Percentiles rank a stretch among this genome's conserved stretches.
Conservation (phyloP, 2,113 vertebrate species). For the Rhagologus leucostigma region DNA sequence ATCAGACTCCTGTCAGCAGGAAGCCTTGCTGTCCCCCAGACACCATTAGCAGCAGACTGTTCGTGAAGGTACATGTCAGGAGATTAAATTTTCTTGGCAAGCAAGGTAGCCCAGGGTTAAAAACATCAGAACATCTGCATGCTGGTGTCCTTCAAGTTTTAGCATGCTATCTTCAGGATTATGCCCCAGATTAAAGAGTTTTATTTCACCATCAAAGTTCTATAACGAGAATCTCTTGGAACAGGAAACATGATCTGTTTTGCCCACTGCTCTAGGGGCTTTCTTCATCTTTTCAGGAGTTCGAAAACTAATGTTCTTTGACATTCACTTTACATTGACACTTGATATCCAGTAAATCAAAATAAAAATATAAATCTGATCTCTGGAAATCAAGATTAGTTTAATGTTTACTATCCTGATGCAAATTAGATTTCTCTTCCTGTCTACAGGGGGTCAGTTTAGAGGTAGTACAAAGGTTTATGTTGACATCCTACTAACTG, state of each 20-base stretch:
- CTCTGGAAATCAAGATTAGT: conserved; percentile 29
- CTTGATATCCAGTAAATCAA: conserved; percentile 34
- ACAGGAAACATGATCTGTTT: conserved; percentile 32
- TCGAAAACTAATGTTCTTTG: conserved; percentile 34
- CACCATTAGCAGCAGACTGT: background rate
- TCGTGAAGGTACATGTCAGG: conserved; percentile 43
- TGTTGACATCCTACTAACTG: background rate
- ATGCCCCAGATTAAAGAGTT: conserved; percentile 41
- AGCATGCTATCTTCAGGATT: conserved; percentile 38
- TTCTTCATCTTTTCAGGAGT: background rate
- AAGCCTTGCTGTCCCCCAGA: background rate
- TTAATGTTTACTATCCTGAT: conserved; percentile 15
- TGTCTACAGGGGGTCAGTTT: conserved; percentile 2
- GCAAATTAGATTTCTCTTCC: conserved; percentile 37
- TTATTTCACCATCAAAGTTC: conserved; percentile 19
- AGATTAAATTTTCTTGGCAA: conserved; percentile 40
- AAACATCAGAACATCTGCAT: conserved; percentile 31
- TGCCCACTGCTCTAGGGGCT: background rate
- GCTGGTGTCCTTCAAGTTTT: conserved; percentile 47
- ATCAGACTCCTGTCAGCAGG: background rate
- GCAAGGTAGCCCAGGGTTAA: conserved; percentile 50
- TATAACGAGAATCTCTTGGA: background rate
- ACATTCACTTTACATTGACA: conserved; percentile 3
- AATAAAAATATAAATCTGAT: conserved; percentile 37
- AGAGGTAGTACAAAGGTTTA: background rate